Conservation (phyloP, 2,888 invertebrate species). For the Embidobia sp. region DNA sequence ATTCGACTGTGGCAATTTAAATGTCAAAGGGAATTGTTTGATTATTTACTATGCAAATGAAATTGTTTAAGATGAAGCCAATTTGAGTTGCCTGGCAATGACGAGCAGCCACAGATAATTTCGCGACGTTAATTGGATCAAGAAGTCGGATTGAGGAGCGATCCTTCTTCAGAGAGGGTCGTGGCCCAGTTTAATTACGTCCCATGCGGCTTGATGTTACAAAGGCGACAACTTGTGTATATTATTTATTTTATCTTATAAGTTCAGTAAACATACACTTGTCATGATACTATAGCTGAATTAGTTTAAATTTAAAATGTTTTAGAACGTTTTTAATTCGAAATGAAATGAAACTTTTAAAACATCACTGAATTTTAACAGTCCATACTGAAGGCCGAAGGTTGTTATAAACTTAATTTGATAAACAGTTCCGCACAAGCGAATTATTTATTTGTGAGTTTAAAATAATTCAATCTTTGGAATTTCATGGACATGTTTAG, state of each 20-base stretch:
- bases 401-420: too few species aligned
- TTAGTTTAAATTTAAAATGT: neutral
- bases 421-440: too few species aligned
- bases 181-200: slow-evolving; percentile 78
- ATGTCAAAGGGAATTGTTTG: slow-evolving; percentile 81
- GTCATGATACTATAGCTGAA: neutral
- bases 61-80: slow-evolving; percentile 77
- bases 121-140: slow-evolving; percentile 81
- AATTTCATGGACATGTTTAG: too few species aligned
- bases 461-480: too few species aligned
- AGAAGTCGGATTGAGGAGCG: slow-evolving; percentile 78
- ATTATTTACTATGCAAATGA: slow-evolving; percentile 81
- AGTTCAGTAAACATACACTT: slow-evolving; percentile 18
- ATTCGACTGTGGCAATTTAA: slow-evolving; percentile 75
- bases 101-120: slow-evolving; percentile 74
- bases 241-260: slow-evolving; percentile 44
- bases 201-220: slow-evolving; percentile 74
- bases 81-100: slow-evolving; percentile 68
- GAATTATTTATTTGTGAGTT: too few species aligned
- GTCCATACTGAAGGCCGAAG: too few species aligned
- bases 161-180: slow-evolving; percentile 72
- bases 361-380: too few species aligned
- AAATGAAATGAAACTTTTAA: too few species aligned
- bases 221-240: slow-evolving; percentile 66
- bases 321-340: neutral